phyloP scores from a whole-genome alignment of 2,797 vertebrate genomes.

The Nasua narica region DNA sequence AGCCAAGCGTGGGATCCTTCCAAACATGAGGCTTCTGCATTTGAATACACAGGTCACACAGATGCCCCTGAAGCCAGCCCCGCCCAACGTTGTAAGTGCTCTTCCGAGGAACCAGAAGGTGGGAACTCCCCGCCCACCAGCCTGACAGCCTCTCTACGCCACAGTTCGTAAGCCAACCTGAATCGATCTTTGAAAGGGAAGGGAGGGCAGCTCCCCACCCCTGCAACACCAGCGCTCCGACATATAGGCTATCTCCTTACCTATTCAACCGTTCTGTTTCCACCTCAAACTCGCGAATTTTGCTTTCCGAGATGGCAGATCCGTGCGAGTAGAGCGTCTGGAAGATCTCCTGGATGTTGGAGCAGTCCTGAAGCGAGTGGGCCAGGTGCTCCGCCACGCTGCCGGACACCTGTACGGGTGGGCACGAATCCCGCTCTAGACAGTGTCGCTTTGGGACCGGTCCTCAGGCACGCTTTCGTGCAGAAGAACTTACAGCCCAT shows the following conservation, averaged over 20 bases:
- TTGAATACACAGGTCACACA: background rate
- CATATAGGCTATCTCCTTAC: slow-evolving; percentile 69
- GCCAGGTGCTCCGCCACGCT: slow-evolving; percentile 91
- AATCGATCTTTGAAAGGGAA: background rate
- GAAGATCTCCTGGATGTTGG: slow-evolving; percentile 93
- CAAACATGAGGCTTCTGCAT: accelerated
- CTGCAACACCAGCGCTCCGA: background rate
- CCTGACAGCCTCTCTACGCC: background rate
- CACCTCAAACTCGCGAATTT: slow-evolving; percentile 92
- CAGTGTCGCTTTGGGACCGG: background rate
- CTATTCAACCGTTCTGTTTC: slow-evolving; percentile 92
- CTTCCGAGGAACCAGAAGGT: background rate
- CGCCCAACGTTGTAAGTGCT: too few relatives aligned
- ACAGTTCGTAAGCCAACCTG: background rate
- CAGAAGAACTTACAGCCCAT: background rate
- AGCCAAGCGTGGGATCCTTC: background rate
- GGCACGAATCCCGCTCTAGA: background rate
- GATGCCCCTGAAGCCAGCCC: accelerated
- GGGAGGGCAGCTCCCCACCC: too few relatives aligned
- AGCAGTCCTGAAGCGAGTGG: slow-evolving; percentile 92
- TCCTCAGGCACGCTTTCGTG: background rate
- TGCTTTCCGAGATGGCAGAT: slow-evolving; percentile 91
- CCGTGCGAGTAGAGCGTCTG: slow-evolving; percentile 92
- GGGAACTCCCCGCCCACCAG: background rate
- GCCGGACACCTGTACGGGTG: slow-evolving; percentile 86